These are phyloP conservation scores for Mus pahari DNA, from an alignment of 2,113 vertebrate species.

Conservation along the genomic window DNA sequence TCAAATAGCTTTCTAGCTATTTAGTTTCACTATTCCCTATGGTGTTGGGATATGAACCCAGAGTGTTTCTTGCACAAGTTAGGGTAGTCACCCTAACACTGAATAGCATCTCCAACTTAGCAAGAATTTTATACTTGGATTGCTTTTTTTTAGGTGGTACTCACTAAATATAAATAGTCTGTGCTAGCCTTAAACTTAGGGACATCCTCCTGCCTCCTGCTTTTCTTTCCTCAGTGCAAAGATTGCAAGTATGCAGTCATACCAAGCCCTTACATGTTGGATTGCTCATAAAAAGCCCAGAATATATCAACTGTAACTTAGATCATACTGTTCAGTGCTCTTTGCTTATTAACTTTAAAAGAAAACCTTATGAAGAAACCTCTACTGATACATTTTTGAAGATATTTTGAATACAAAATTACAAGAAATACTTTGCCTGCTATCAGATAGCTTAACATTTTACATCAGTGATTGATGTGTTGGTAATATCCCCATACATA, in stretches of 20 bases:
- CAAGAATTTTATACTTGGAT: not conserved
- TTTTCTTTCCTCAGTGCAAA: not conserved
- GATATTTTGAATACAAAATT: slow-evolving; percentile 65
- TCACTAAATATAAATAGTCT: not conserved
- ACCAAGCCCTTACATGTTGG: slow-evolving; percentile 71
- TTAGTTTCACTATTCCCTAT: not conserved
- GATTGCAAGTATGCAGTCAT: not conserved
- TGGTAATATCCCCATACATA: not conserved
- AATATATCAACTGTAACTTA: slow-evolving; percentile 77
- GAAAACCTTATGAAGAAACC: slow-evolving; percentile 71
- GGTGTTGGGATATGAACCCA: not conserved
- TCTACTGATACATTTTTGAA: slow-evolving; percentile 48
- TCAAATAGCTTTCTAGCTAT: slow-evolving; percentile 84
- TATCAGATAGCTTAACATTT: slow-evolving; percentile 19
- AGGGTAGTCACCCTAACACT: not conserved
- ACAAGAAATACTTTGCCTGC: not conserved
- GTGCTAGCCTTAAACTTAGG: not conserved
- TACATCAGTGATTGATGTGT: slow-evolving; percentile 5
- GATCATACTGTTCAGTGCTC: slow-evolving; percentile 77
- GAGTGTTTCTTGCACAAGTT: not conserved
- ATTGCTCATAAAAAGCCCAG: slow-evolving; percentile 80
- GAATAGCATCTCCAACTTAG: too few relatives aligned
- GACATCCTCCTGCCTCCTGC: not conserved
- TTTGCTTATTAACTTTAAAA: slow-evolving; percentile 69
- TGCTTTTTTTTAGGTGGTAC: not conserved